Evolutionary conservation across 2,113 vertebrate genomes (phyloP).

Genomic region (Procapra przewalskii): DNA sequence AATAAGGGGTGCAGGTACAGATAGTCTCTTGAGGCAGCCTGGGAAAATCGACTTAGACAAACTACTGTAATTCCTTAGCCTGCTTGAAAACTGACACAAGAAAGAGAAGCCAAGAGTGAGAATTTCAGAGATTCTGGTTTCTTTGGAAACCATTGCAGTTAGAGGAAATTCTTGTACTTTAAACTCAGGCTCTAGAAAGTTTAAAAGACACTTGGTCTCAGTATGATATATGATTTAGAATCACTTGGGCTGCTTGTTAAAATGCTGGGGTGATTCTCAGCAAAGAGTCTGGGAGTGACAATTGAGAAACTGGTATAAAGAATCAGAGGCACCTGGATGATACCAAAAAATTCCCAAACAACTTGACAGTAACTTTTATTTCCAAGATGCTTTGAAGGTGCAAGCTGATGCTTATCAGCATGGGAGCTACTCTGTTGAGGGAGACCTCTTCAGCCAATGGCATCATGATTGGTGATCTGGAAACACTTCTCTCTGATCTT

Average conservation of each 20-base stretch:
- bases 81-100: neutral
- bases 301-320: neutral
- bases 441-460: neutral
- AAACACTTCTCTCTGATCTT: neutral
- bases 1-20: neutral
- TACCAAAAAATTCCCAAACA: neutral
- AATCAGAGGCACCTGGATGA: neutral
- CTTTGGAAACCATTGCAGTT: neutral
- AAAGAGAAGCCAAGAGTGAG: neutral
- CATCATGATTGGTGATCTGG: neutral
- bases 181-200: neutral
- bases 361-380: conserved; percentile 6
- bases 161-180: neutral
- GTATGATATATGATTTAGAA: neutral
- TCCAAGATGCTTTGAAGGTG: neutral
- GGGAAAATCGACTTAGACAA: neutral
- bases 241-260: neutral
- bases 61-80: neutral
- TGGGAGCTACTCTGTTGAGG: neutral
- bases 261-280: neutral
- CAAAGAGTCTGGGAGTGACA: neutral
- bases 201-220: conserved; percentile 17
- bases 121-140: conserved; percentile 24
- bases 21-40: neutral
- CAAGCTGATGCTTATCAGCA: neutral